Percentiles rank a stretch among this genome's conserved stretches.
phyloP scores from a whole-genome alignment of 2,113 vertebrate species.

The Microtus montanus region DNA sequence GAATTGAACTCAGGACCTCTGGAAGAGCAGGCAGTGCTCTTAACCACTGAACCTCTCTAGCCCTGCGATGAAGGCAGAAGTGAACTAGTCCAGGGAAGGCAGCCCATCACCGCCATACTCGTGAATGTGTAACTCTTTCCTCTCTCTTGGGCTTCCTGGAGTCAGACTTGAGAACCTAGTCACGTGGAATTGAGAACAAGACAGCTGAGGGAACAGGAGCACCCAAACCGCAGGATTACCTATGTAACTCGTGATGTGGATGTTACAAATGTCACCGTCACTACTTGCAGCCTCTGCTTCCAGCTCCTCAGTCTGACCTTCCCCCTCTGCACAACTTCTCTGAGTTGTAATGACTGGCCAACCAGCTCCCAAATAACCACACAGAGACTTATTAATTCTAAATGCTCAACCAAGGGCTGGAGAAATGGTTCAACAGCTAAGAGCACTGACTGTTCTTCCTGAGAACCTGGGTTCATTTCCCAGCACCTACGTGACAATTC shows the following conservation, averaged over 20 bases:
- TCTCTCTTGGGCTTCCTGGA: not conserved
- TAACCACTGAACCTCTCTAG: no score
- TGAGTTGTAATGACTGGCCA: not conserved
- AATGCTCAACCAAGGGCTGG: not conserved
- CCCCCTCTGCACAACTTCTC: not conserved
- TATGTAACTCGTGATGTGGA: not conserved
- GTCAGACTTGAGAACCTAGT: not conserved
- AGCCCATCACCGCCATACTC: not conserved
- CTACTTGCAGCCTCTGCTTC: conserved; percentile 2
- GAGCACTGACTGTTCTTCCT: no score
- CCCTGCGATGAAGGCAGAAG: not conserved
- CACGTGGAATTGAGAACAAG: not conserved
- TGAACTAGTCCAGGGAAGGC: not conserved
- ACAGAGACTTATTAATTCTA: not conserved
- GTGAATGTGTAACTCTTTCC: not conserved
- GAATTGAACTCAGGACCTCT: no score
- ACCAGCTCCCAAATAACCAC: not conserved
- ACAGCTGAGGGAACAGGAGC: not conserved
- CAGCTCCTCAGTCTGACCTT: not conserved
- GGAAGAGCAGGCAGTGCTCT: no score
- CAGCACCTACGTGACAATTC: no score
- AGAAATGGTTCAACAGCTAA: no score
- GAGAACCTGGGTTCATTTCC: no score
- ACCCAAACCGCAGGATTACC: not conserved
- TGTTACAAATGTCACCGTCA: not conserved